These are phyloP conservation scores for Seladonia tumulorum DNA, from an alignment of 2,888 invertebrate species.

Conservation along the genomic window DNA sequence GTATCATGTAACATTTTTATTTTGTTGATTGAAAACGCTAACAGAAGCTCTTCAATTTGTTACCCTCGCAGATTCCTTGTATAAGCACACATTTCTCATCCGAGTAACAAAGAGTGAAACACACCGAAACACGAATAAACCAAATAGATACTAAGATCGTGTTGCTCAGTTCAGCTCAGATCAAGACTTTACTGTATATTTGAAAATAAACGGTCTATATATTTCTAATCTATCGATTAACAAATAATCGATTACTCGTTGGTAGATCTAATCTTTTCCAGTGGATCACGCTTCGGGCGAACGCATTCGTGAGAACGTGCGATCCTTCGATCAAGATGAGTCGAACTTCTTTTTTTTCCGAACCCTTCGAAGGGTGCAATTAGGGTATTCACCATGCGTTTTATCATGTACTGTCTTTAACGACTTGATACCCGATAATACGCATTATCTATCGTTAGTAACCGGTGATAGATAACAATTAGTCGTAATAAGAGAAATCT, in stretches of 20 bases:
- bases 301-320: conserved; percentile 59
- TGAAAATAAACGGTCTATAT: not conserved
- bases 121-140: too few species aligned
- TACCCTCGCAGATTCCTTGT: too few species aligned
- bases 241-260: not conserved
- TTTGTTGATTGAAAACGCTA: too few species aligned
- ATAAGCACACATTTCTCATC: too few species aligned
- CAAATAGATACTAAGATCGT: too few species aligned
- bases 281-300: conserved; percentile 70
- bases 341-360: conserved; percentile 51
- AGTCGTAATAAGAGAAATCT: conserved; percentile 72
- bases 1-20: too few species aligned
- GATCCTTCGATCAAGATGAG: conserved; percentile 47
- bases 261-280: conserved; percentile 12
- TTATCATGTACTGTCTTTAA: conserved; percentile 61
- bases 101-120: too few species aligned
- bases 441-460: conserved; percentile 69
- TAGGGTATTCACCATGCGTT: conserved; percentile 52
- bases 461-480: conserved; percentile 72
- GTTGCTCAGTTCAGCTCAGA: too few species aligned
- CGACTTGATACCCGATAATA: conserved; percentile 67
- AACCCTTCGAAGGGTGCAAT: conserved; percentile 57
- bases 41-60: too few species aligned
- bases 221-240: not conserved
- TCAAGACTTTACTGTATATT: too few species aligned